Evolutionary conservation across 2,113 vertebrate genomes (phyloP), one percentile per base, ranked within the genome.

Genomic region (Odobenus rosmarus): DNA sequence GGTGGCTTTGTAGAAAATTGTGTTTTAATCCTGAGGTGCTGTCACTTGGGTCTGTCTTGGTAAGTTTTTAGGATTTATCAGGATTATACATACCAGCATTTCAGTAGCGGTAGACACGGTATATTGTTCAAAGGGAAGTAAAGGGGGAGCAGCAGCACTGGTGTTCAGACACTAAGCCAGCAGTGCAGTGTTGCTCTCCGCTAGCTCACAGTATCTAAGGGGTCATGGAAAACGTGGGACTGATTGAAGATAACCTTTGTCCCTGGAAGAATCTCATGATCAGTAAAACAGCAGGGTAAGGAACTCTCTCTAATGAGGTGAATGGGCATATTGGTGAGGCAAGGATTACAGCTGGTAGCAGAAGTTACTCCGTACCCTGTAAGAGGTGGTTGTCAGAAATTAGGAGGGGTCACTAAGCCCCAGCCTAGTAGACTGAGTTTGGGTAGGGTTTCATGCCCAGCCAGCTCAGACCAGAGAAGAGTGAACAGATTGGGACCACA

Each of bases 121-220:
- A 28, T 76, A 46, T 76, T n/a, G 33, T 69, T 69, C 62, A 64
- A 49, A 57, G 76, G 55, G 55, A 53, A 80, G 42, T 6, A 15
- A 82, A 3, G 18, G 28, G 53, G 77, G 36, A 23, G 49, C 19
- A 12, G 5, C 2, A 16, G 69, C 62, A 26, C 39, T 90, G 28
- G 6, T 9, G 0, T 5, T 4, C 11, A 39, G 23, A n/a, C 33
- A 26, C 14, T 6, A 9, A 83, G 51, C 14, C 36, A 33, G 14
- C 15, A 18, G 10, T 55, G n/a, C 21, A 0, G 4, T 15, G 24
- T 5, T 23, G 76, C 21, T n/a, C 5, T 64, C 55, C 55, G 0
- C 69, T 26, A 39, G 62, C 51, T 46, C 28, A 53, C 8, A 11
- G 2, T 12, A 36, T 69, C 89, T 26, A 6, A 72, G 33, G 71